These are phyloP conservation scores for Mactromeris polynyma DNA, from an alignment of 2,888 invertebrate species.

Conservation along the genomic window DNA sequence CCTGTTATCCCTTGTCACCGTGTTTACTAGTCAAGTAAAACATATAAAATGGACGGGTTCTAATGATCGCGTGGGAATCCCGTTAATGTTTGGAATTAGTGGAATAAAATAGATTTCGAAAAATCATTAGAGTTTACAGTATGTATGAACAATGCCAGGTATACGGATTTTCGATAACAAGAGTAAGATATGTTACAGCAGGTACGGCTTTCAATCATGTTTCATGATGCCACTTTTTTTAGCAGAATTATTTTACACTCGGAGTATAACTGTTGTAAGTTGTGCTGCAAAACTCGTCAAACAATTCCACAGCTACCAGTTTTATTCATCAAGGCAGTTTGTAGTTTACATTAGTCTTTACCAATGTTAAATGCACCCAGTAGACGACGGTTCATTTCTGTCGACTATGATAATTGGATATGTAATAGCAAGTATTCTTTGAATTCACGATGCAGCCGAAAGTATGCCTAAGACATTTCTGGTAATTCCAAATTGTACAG, in stretches of 20 bases:
- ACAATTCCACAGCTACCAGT: background rate
- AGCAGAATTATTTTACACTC: background rate
- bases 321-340: background rate
- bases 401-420: too few species aligned
- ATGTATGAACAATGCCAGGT: background rate
- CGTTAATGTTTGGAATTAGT: too few species aligned
- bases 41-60: too few species aligned
- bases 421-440: too few species aligned
- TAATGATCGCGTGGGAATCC: too few species aligned
- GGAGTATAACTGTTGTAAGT: background rate
- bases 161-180: background rate
- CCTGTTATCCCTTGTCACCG: too few species aligned
- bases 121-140: background rate
- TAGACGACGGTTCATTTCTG: too few species aligned
- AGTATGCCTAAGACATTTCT: too few species aligned
- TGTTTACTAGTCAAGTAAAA: too few species aligned
- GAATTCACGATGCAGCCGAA: too few species aligned
- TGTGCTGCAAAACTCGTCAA: background rate
- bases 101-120: background rate
- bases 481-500: too few species aligned
- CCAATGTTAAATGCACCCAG: too few species aligned
- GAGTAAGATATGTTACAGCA: background rate
- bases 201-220: background rate
- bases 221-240: background rate
- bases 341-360: background rate